phyloP scores from a whole-genome alignment of 2,888 invertebrate genomes.

The Mayetiola destructor region DNA sequence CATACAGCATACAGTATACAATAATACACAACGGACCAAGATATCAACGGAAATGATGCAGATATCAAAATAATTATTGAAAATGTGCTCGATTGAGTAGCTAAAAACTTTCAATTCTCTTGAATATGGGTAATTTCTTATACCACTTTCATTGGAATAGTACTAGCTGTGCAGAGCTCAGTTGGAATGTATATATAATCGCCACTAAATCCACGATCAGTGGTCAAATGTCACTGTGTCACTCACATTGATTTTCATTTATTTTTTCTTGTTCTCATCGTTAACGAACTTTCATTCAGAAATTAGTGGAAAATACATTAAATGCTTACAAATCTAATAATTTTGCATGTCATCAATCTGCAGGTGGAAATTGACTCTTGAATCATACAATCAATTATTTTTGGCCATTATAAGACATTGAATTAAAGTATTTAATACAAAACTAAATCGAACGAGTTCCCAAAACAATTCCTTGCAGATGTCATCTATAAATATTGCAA shows the following conservation, averaged over 20 bases:
- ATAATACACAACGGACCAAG: too few species aligned
- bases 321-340: not conserved
- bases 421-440: not conserved
- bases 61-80: too few species aligned
- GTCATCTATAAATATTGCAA: conserved; percentile 3
- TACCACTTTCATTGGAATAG: too few species aligned
- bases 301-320: not conserved
- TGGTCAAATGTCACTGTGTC: too few species aligned
- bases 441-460: not conserved
- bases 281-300: not conserved
- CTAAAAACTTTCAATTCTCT: too few species aligned
- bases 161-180: too few species aligned
- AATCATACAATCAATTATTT: not conserved
- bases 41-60: too few species aligned
- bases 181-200: too few species aligned
- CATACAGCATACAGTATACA: too few species aligned
- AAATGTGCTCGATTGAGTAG: too few species aligned
- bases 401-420: not conserved
- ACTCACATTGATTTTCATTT: not conserved
- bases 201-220: too few species aligned
- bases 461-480: not conserved
- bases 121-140: too few species aligned
- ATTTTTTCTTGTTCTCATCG: not conserved
- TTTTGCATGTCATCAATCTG: not conserved
- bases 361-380: not conserved